phyloP scores from a whole-genome alignment of 2,113 vertebrate genomes.

The Leptobrachium leishanense region DNA sequence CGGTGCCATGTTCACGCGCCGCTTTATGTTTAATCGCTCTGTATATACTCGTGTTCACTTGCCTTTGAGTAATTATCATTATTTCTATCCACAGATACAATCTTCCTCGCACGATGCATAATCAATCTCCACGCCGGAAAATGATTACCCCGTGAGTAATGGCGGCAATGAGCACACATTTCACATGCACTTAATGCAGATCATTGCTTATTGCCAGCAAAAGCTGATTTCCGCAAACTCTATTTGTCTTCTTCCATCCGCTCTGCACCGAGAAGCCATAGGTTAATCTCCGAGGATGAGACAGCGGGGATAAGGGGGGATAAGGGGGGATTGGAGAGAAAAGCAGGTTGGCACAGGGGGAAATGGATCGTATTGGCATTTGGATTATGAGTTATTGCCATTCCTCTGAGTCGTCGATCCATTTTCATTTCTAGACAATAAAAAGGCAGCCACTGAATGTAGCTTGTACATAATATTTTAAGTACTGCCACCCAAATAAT shows the following conservation, averaged over 20 bases:
- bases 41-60: neutral
- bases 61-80: constrained; percentile 9
- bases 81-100: neutral
- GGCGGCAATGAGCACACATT: neutral
- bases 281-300: neutral
- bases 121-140: constrained; percentile 33
- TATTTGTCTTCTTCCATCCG: constrained; percentile 23
- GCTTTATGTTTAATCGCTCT: neutral
- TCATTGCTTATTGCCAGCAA: constrained; percentile 18
- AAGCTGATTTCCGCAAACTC: constrained; percentile 28
- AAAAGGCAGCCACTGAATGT: too few species aligned
- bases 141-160: constrained; percentile 8
- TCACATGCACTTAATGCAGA: constrained; percentile 30
- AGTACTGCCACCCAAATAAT: too few species aligned
- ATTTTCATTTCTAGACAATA: neutral
- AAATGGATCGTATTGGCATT: neutral
- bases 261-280: neutral
- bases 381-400: neutral
- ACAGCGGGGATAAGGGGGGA: neutral
- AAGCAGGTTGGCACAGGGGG: neutral
- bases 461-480: neutral
- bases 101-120: constrained; percentile 10
- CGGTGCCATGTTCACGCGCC: too few species aligned
- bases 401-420: neutral
- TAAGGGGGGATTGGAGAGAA: neutral